Base-by-base conservation (phyloP, 1,140 invertebrate species). In the Aradophagus sp. region DNA sequence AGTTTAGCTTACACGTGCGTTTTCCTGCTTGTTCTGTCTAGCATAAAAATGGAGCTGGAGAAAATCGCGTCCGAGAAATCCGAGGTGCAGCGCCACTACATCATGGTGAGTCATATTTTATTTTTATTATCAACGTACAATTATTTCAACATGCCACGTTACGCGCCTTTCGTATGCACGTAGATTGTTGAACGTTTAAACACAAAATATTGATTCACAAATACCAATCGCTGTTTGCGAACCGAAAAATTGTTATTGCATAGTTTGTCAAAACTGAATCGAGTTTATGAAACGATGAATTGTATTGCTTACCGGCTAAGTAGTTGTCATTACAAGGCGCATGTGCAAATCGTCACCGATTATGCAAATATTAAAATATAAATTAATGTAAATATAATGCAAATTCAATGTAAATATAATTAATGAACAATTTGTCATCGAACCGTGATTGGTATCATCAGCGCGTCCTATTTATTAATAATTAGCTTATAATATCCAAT, bases 51-150 rank as follows among this genome's bases (percentile, higher is more conserved):
- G 87, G 92, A 93, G 89, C 91, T 91, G 86, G 96, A 98, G 87
- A 98, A 98, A 89, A 88, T 98, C 84, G 94, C 93, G 77, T 93
- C 93, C 85, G 97, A 98, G 89, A 98, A 98, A 90, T 97, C 95
- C 78, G 96, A 97, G 89, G 97, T 98, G 92, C 95, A 97, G 86
- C 91, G 96, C 87, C 95, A 97, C 89, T 97, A 97, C 87, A 95
- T 97, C 74, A 97, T 97, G 95, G 95, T 96, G 87, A 93, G 93
- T 90, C 16, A 45, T 14, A 20, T 23, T 39, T 5, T 20, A 20
- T 41, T 13, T 13, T 5, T 5, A 5, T 23, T 23, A 23, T 4
- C 4, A 5, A 23, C 4, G 8, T 23, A 5, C 8, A 4, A 23
- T 8, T 8, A 4, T 8, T 5, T 5, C 20, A 5, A 23, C 13